phyloP scores from a whole-genome alignment of 2,888 invertebrate genomes.

The Encarsia formosa region DNA sequence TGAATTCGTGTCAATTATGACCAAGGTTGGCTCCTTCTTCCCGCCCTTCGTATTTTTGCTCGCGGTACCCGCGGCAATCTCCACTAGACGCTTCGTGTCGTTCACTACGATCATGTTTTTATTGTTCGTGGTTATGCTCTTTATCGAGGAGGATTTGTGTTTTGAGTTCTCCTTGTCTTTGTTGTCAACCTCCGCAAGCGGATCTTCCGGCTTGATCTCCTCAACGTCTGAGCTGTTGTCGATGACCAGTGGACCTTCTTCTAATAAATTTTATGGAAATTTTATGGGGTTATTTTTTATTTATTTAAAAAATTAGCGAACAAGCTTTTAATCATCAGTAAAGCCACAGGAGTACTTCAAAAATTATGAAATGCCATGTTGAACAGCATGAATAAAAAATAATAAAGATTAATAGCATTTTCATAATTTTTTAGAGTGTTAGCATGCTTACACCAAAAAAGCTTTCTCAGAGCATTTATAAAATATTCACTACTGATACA shows the following conservation, averaged over 20 bases:
- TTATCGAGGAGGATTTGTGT: constrained; percentile 11
- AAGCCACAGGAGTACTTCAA: too few species aligned
- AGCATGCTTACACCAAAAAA: too few species aligned
- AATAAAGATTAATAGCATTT: too few species aligned
- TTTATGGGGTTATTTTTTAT: too few species aligned
- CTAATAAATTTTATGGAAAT: too few species aligned
- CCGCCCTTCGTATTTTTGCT: constrained; percentile 53
- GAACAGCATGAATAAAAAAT: too few species aligned
- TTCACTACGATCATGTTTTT: constrained; percentile 64
- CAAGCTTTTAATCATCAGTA: too few species aligned
- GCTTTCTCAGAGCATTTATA: too few species aligned
- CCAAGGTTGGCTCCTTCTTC: constrained; percentile 71
- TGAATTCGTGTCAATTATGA: constrained; percentile 76
- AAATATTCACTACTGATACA: too few species aligned
- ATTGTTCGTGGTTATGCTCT: constrained; percentile 32
- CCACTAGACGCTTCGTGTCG: constrained; percentile 67
- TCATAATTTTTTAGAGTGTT: too few species aligned
- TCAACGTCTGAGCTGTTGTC: constrained; percentile 63
- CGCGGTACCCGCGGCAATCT: constrained; percentile 67
- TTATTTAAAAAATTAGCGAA: too few species aligned
- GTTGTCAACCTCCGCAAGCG: constrained; percentile 53
- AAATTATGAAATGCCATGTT: too few species aligned
- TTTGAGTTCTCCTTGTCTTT: constrained; percentile 48
- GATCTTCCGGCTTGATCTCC: constrained; percentile 61
- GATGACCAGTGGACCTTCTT: constrained; percentile 51